Evolutionary conservation across 2,888 invertebrate genomes (phyloP).

Genomic region (Tetramorium bicarinatum): DNA sequence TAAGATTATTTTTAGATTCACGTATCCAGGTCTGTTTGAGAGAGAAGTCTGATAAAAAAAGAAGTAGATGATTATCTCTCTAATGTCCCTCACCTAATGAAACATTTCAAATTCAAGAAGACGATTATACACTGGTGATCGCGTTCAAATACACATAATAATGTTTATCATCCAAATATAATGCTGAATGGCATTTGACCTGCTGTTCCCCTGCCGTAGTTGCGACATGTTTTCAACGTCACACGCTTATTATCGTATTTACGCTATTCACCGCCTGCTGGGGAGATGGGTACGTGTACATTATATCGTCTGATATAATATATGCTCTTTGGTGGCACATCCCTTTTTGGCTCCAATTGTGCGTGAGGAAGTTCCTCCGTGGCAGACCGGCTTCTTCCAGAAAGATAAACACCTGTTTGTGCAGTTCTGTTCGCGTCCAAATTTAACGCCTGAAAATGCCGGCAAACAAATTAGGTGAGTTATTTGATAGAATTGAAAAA

Average conservation of each 20-base stretch:
- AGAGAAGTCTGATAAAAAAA: not conserved
- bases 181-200: constrained; percentile 67
- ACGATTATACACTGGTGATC: not conserved
- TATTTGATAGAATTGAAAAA: constrained; percentile 1
- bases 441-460: constrained; percentile 69
- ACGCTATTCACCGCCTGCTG: not conserved
- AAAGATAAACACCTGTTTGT: not conserved
- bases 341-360: constrained; percentile 56
- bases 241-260: not conserved
- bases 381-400: not conserved
- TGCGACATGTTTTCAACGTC: constrained; percentile 61
- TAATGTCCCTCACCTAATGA: not conserved
- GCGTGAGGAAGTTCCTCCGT: not conserved
- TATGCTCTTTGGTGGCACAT: constrained; percentile 30
- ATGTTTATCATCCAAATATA: constrained; percentile 55
- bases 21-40: too few relatives aligned
- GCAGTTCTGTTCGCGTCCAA: not conserved
- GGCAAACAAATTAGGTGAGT: constrained; percentile 77
- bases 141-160: not conserved
- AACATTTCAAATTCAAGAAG: not conserved
- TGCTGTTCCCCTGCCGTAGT: constrained; percentile 54
- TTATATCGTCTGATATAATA: constrained; percentile 48
- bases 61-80: not conserved
- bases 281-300: not conserved
- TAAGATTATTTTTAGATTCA: not conserved